Conservation (phyloP, 2,797 vertebrate genomes). For the Fratercula arctica region DNA sequence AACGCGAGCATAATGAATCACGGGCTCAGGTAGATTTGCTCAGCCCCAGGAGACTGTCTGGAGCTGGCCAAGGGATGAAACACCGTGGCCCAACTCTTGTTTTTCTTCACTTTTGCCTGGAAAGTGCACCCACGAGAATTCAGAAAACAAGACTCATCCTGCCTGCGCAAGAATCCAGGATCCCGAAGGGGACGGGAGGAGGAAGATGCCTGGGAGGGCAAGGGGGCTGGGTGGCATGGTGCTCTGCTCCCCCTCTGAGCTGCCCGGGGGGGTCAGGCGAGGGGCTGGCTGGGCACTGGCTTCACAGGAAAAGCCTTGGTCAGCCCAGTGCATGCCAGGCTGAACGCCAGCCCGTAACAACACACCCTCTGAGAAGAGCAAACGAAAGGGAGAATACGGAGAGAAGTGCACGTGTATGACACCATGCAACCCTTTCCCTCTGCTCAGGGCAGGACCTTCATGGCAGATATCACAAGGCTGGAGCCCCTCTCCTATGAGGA, state of each 20-base stretch:
- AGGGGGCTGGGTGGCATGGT: neutral
- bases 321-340: neutral
- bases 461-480: neutral
- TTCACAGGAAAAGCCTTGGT: neutral
- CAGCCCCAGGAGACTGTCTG: neutral
- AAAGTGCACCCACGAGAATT: neutral
- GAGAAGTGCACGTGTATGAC: neutral
- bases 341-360: fast-evolving
- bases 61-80: neutral
- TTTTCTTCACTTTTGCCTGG: slow-evolving; percentile 13
- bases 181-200: neutral
- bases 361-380: neutral
- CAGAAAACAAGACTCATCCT: slow-evolving; percentile 26
- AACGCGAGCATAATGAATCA: neutral
- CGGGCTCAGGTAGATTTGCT: neutral
- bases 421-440: neutral
- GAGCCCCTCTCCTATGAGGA: too few species aligned
- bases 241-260: neutral
- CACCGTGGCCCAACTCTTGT: neutral
- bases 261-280: neutral
- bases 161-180: neutral
- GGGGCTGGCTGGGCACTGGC: neutral
- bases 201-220: neutral
- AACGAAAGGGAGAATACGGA: neutral
- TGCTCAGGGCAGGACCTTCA: neutral